A percentile compares a stretch with the other conserved stretches of the same genome.
Conservation (phyloP, 2,888 invertebrate genomes). For the Meiosimyza platycephala region DNA sequence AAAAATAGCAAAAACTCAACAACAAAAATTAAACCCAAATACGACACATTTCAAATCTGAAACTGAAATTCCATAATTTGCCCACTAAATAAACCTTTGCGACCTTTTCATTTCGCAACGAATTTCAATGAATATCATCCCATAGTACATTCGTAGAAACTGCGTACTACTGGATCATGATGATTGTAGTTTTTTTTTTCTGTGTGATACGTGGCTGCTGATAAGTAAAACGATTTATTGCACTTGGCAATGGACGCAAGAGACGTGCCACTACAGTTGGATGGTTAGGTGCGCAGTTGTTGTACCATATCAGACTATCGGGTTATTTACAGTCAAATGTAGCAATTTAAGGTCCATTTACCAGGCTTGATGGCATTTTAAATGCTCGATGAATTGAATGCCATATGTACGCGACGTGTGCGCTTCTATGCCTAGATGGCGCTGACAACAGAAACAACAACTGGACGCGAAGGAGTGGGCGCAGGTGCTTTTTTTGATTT, state of each 20-base stretch:
- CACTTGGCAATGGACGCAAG: not conserved
- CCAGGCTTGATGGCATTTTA: slow-evolving; percentile 31
- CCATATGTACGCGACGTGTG: not conserved
- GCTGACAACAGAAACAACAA: not conserved
- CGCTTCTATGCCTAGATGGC: not conserved
- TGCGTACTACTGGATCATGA: too few species aligned
- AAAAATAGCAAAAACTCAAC: too few species aligned
- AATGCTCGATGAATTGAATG: slow-evolving; percentile 29
- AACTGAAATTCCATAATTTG: too few species aligned
- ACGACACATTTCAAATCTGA: too few species aligned
- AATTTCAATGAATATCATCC: too few species aligned
- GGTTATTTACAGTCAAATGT: slow-evolving; percentile 19
- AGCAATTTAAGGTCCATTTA: slow-evolving; percentile 24
- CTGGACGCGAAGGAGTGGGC: not conserved
- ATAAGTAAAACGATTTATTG: slow-evolving; percentile 33
- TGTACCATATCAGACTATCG: not conserved
- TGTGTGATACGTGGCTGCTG: slow-evolving; percentile 23
- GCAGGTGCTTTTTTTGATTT: slow-evolving; percentile 5
- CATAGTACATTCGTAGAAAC: too few species aligned
- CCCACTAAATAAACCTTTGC: too few species aligned
- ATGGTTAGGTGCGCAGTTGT: not conserved
- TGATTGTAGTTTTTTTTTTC: not conserved
- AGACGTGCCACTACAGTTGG: slow-evolving; percentile 1
- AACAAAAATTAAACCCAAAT: too few species aligned
- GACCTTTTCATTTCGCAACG: too few species aligned